Evolutionary conservation across 2,888 invertebrate genomes (phyloP).

Genomic region (Coleophora deauratella): DNA sequence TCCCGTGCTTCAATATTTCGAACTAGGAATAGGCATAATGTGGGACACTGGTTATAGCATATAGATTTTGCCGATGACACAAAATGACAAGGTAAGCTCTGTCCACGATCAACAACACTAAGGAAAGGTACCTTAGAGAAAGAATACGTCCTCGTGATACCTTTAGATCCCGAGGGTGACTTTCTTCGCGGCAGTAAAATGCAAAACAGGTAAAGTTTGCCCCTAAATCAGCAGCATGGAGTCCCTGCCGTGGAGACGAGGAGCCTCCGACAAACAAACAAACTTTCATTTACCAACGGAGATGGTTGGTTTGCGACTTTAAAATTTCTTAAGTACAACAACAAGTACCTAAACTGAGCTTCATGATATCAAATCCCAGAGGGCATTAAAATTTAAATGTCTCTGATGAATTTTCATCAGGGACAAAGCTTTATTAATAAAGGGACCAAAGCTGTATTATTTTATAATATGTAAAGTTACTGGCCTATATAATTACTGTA

Average conservation of each 20-base stretch:
- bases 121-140: constrained; percentile 53
- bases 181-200: constrained; percentile 58
- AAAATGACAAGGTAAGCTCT: too few species aligned
- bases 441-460: too few species aligned
- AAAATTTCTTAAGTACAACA: constrained; percentile 32
- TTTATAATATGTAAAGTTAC: too few species aligned
- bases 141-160: constrained; percentile 55
- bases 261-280: constrained; percentile 49
- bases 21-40: not conserved
- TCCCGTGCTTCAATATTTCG: constrained; percentile 19
- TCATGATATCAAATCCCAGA: too few species aligned
- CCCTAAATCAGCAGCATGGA: constrained; percentile 58
- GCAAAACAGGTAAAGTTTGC: constrained; percentile 66
- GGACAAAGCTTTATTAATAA: too few species aligned
- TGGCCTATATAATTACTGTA: too few species aligned
- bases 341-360: constrained; percentile 1
- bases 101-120: constrained; percentile 14
- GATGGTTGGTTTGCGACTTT: constrained; percentile 27
- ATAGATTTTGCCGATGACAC: too few species aligned
- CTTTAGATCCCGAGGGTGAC: constrained; percentile 64
- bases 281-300: constrained; percentile 49
- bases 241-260: constrained; percentile 25
- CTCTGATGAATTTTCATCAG: too few species aligned
- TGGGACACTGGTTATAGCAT: too few species aligned
- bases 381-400: too few species aligned